Evolutionary conservation across 2,888 invertebrate genomes (phyloP), one percentile per base, ranked within the genome.

Genomic region (Idaea dimidiata): DNA sequence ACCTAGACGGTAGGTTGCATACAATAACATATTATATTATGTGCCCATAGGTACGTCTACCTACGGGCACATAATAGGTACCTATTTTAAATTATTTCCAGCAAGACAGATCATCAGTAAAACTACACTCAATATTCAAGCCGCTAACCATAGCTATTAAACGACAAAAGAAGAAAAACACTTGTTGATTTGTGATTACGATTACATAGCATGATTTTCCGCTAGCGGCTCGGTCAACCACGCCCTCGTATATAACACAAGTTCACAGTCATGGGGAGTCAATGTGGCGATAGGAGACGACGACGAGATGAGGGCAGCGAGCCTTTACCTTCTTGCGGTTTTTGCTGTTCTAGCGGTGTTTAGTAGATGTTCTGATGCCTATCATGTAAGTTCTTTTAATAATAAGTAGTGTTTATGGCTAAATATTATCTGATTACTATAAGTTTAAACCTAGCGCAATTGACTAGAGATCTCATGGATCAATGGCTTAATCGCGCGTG

Each of bases 241-340:
- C 91, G 88, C 91, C 91, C 87, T 85, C 79, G 77, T 90, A 91
- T 92, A 91, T 82, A 80, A 86, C 70, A 72, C 84, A 91, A 90
- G 89, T 91, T 91, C 91, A 90, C 84, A 88, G 88, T 88, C 89
- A 89, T 81, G 85, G 83, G 63, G 72, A 80, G 73, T 74, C 84
- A 85, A 82, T 85, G 74, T 74, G 71, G 75, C 78, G 71, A 79
- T 78, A 75, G 77, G 70, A 75, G 67, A 68, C 80, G 72, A 68
- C 80, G 72, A 68, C 78, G 78, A 77, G 76, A 91, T 90, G 90
- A 82, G 77, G 78, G 71, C 79, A 64, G 71, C 76, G 66, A 72
- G 66, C 62, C 64, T 83, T 62, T 71, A 72, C 58, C n/a, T 79
- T 57, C 65, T 84, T 62, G 68, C 79, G 64, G 64, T 78, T 54